Conservation (phyloP, 2,797 vertebrate genomes). For the Zenarchopterus dispar region DNA sequence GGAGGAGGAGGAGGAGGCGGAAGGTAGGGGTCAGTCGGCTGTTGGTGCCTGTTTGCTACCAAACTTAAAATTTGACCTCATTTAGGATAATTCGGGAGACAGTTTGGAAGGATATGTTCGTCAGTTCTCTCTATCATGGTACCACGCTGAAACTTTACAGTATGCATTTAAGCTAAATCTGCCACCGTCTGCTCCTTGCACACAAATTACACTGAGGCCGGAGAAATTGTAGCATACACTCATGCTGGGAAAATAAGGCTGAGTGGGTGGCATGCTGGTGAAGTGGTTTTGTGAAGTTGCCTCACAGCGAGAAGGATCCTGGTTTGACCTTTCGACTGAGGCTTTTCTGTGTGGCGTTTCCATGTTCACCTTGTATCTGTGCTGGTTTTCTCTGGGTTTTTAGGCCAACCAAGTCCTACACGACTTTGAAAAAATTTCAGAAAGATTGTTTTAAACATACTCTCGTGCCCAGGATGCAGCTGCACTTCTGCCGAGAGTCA, state of each 20-base stretch:
- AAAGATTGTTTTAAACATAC: no score
- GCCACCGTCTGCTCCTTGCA: no score
- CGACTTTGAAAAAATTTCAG: no score
- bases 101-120: background rate
- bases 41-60: background rate
- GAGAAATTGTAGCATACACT: background rate
- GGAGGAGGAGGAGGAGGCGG: slow-evolving; percentile 14
- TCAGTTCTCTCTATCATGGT: no score
- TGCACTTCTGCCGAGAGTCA: no score
- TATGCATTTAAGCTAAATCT: no score
- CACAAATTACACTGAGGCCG: background rate
- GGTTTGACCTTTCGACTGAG: no score
- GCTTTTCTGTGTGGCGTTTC: background rate
- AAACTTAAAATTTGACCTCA: background rate
- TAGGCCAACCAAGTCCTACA: no score
- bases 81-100: background rate
- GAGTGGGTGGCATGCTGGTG: background rate
- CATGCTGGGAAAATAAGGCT: background rate
- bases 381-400: no score
- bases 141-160: no score
- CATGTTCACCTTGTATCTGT: background rate
- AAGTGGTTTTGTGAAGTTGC: background rate
- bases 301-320: background rate
- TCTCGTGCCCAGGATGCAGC: no score
- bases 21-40: background rate